Conservation (phyloP, 2,113 vertebrate species). For the Saccopteryx leptura region DNA sequence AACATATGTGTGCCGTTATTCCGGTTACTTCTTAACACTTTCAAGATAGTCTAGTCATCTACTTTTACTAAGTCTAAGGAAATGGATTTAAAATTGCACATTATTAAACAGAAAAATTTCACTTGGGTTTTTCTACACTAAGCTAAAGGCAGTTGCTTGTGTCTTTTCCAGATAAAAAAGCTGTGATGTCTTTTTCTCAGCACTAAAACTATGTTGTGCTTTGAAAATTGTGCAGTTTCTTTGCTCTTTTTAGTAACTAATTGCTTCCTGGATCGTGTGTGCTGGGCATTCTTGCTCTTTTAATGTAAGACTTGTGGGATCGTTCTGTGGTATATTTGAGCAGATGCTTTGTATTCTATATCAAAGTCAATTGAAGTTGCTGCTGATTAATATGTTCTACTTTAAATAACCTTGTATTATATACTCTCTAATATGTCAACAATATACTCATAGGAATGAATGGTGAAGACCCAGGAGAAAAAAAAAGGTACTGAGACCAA, state of each 20-base stretch:
- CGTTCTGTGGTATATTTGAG: background rate
- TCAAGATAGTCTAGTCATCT: background rate
- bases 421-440: background rate
- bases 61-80: background rate
- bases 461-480: background rate
- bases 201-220: background rate
- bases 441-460: background rate
- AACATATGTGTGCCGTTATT: background rate
- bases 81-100: constrained; percentile 6
- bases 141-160: background rate
- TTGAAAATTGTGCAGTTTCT: background rate
- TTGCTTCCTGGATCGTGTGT: background rate
- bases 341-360: background rate
- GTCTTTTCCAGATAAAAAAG: background rate
- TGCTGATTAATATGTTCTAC: background rate
- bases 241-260: background rate
- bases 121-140: background rate
- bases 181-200: constrained; percentile 13
- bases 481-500: background rate
- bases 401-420: background rate
- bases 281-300: background rate
- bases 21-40: background rate
- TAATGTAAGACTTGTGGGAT: background rate
- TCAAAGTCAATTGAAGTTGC: background rate
- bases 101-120: constrained; percentile 25